Evolutionary conservation across 92 coral and sea anemone genomes (phyloP).

Genomic region (Palythoa heliodiscus): DNA sequence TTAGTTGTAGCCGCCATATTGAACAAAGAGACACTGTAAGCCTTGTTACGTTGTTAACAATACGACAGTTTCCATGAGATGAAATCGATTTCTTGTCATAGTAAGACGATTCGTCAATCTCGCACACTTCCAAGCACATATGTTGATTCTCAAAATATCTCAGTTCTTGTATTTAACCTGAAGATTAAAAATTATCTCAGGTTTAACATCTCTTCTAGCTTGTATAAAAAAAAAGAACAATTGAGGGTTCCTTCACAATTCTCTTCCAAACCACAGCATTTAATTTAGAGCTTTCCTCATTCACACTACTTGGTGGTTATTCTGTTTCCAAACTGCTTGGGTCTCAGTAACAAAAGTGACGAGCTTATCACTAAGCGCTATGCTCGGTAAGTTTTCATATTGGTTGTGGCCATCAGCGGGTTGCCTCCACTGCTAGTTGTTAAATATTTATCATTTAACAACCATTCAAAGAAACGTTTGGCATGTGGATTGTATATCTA

Average conservation of each 20-base stretch:
- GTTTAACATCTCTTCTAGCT: too few species aligned
- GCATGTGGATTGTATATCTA: neutral
- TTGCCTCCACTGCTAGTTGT: neutral
- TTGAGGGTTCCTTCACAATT: neutral
- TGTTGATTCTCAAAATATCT: neutral
- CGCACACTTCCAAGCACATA: neutral
- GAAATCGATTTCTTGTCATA: neutral
- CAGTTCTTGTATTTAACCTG: neutral
- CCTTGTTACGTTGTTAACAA: neutral
- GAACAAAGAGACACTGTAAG: neutral
- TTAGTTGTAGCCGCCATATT: slow-evolving; percentile 9
- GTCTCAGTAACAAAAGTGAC: neutral
- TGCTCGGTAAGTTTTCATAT: neutral
- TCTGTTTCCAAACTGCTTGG: neutral
- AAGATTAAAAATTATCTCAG: neutral
- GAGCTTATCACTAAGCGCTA: neutral
- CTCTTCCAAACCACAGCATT: neutral
- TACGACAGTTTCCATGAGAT: neutral
- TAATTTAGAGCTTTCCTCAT: neutral
- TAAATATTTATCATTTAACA: neutral
- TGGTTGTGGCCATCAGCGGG: neutral
- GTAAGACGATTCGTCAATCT: neutral
- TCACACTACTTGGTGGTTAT: neutral
- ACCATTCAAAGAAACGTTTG: neutral
- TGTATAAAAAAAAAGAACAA: too few species aligned